Conservation (phyloP, 30 jellyfish, hydroid and myxozoan species). For the Hydractinia echinata region DNA sequence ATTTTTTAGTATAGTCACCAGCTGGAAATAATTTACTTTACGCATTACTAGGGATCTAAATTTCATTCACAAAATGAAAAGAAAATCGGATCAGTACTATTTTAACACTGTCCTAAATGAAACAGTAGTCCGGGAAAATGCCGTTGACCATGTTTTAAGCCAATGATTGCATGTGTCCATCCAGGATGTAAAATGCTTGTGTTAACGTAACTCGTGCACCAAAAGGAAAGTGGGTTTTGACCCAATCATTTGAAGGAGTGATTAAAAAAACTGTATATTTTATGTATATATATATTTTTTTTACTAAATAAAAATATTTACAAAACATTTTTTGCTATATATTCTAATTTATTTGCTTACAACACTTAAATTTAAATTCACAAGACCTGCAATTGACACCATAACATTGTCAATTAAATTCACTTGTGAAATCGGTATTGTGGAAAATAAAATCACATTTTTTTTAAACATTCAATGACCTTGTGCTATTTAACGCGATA, state of each 20-base stretch:
- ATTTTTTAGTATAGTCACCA: no score
- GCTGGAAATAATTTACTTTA: no score
- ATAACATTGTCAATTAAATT: constrained; percentile 43
- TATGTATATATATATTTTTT: no score
- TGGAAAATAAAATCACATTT: constrained; percentile 39
- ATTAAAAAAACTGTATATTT: no score
- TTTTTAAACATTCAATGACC: constrained; percentile 44
- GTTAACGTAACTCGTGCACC: neutral
- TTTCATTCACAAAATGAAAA: no score
- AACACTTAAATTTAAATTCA: constrained; percentile 39
- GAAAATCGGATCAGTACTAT: no score
- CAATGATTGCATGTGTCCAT: neutral
- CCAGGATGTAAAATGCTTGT: neutral
- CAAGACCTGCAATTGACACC: constrained; percentile 34
- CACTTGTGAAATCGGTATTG: constrained; percentile 50
- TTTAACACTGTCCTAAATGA: no score
- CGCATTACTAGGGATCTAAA: no score
- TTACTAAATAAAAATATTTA: no score
- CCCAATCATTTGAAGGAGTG: no score
- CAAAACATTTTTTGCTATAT: no score
- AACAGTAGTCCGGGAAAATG: no score
- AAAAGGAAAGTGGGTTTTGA: neutral
- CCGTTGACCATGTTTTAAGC: neutral
- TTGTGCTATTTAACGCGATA: constrained; percentile 29
- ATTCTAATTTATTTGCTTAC: constrained; percentile 5